Percentiles rank a stretch among this genome's conserved stretches.
phyloP scores from a whole-genome alignment of 2,113 vertebrate genomes.

The Gnathonemus longibarbis region DNA sequence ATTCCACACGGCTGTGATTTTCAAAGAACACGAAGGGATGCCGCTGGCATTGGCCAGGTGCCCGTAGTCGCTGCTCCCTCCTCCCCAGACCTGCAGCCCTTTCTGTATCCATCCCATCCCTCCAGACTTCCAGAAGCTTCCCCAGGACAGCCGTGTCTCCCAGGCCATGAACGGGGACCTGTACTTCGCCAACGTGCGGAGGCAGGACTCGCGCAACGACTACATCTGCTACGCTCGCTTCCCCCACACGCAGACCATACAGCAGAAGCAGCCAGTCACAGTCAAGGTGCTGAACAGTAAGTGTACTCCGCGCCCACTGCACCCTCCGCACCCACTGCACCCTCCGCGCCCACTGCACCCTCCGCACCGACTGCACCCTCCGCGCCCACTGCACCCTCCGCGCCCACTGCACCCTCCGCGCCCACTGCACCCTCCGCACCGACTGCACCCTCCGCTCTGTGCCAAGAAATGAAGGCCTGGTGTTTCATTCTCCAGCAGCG shows the following conservation, averaged over 20 bases:
- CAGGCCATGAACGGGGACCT: conserved; percentile 95
- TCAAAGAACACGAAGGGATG: background rate
- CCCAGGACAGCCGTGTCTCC: conserved; percentile 83
- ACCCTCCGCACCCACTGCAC: too few relatives aligned
- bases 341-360: too few relatives aligned
- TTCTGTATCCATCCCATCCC: background rate
- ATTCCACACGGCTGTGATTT: background rate
- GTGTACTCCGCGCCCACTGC: conserved; percentile 37
- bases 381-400: too few relatives aligned
- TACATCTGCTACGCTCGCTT: conserved; percentile 98
- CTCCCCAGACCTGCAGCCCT: background rate
- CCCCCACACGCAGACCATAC: conserved; percentile 95
- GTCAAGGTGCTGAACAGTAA: conserved; percentile 86
- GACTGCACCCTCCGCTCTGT: too few relatives aligned
- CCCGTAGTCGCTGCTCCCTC: background rate
- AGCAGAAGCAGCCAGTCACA: conserved; percentile 95
- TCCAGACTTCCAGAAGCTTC: conserved; percentile 86
- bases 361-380: too few relatives aligned
- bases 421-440: too few relatives aligned
- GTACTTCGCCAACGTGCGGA: conserved; percentile 89
- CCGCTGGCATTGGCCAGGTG: background rate
- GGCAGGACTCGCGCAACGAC: conserved; percentile 81
- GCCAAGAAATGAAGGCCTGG: background rate
- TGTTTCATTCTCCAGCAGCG: background rate
- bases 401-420: too few relatives aligned